phyloP scores from a whole-genome alignment of 2,888 invertebrate genomes.

The Sinhomidia bicolor region DNA sequence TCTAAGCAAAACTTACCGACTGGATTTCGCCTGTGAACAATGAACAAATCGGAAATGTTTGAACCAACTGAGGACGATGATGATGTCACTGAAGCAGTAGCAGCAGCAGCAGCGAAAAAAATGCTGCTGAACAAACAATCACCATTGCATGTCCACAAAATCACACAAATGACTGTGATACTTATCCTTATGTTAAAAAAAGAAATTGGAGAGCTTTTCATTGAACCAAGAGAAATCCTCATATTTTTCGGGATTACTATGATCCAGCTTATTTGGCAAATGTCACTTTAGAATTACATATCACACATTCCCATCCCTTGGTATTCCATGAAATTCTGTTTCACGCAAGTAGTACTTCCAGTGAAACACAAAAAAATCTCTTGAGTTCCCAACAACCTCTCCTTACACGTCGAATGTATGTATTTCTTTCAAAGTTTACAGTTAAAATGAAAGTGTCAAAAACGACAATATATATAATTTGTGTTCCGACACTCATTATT shows the following conservation, averaged over 20 bases:
- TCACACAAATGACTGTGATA: background rate
- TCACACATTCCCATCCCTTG: too few species aligned
- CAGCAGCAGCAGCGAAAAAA: background rate
- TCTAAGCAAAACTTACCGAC: slow-evolving; percentile 56
- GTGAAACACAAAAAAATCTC: too few species aligned
- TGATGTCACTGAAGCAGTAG: background rate
- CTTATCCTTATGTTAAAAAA: background rate
- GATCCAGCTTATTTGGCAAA: background rate
- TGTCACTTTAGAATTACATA: too few species aligned
- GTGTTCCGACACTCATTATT: too few species aligned
- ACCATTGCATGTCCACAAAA: slow-evolving; percentile 15
- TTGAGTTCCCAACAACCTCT: too few species aligned
- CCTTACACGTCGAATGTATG: too few species aligned
- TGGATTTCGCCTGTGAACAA: slow-evolving; percentile 20
- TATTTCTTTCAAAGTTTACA: too few species aligned
- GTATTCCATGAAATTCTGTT: too few species aligned
- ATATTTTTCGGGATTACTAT: background rate
- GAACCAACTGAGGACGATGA: background rate
- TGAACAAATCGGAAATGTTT: slow-evolving; percentile 32
- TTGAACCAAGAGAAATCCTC: background rate
- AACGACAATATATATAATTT: too few species aligned
- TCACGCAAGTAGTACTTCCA: too few species aligned
- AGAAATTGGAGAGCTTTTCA: background rate
- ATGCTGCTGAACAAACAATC: background rate
- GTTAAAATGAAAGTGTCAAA: too few species aligned